phyloP scores from a whole-genome alignment of 2,888 invertebrate genomes.

The Lasioglossum marginatum region DNA sequence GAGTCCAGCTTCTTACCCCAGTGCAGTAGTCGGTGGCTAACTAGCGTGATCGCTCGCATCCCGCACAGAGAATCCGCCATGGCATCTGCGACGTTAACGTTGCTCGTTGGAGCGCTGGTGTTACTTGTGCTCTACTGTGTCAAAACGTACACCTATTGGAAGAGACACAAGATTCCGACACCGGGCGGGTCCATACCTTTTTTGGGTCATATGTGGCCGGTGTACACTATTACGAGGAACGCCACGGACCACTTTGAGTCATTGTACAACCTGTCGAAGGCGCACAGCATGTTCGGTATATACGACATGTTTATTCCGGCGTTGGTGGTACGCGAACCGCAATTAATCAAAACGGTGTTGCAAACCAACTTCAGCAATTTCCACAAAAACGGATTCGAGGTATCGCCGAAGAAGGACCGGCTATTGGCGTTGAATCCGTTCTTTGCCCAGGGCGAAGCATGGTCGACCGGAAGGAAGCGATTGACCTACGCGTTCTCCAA shows the following conservation, averaged over 20 bases:
- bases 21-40: neutral
- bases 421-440: slow-evolving; percentile 76
- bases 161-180: slow-evolving; percentile 57
- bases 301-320: slow-evolving; percentile 30
- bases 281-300: slow-evolving; percentile 73
- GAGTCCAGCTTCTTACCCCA: rapidly evolving
- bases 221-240: slow-evolving; percentile 32
- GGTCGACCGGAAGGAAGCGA: slow-evolving; percentile 64
- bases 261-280: slow-evolving; percentile 57
- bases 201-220: slow-evolving; percentile 67
- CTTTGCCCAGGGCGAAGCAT: slow-evolving; percentile 68
- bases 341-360: slow-evolving; percentile 73
- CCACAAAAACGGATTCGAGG: slow-evolving; percentile 56
- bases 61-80: neutral
- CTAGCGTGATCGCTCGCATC: neutral
- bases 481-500: slow-evolving; percentile 66
- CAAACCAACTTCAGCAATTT: slow-evolving; percentile 75
- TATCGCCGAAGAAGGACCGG: slow-evolving; percentile 68
- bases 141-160: slow-evolving; percentile 57
- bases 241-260: slow-evolving; percentile 38
- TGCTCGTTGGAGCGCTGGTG: neutral
- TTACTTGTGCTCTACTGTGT: slow-evolving; percentile 23
- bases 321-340: slow-evolving; percentile 68
- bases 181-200: slow-evolving; percentile 56
- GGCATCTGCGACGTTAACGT: neutral